Percentiles rank a stretch among this genome's conserved stretches.
Evolutionary conservation across 2,888 invertebrate species (phyloP).

Genomic region (Amorpha juglandis): DNA sequence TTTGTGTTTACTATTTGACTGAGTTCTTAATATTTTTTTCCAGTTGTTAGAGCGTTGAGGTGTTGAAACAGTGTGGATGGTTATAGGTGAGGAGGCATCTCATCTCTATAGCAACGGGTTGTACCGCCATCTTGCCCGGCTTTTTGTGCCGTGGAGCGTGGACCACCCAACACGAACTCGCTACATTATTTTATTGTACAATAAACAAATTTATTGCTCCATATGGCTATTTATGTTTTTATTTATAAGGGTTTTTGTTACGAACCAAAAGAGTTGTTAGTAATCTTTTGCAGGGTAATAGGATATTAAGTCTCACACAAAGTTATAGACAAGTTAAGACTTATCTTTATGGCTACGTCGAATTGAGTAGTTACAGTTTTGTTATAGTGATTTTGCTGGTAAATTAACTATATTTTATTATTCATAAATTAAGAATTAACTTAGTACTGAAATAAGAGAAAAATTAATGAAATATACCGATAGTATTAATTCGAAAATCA

Average conservation of each 20-base stretch:
- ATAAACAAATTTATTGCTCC: conserved; percentile 84
- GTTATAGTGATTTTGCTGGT: conserved; percentile 9
- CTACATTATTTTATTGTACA: conserved; percentile 83
- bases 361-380: conserved; percentile 14
- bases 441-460: neutral
- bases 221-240: conserved; percentile 82
- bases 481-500: no score
- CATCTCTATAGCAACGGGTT: conserved; percentile 64
- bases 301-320: conserved; percentile 45
- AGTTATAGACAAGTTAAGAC: conserved; percentile 36
- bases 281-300: conserved; percentile 64
- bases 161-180: conserved; percentile 80
- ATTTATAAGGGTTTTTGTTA: conserved; percentile 80
- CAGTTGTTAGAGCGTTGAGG: conserved; percentile 19
- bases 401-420: conserved; percentile 9
- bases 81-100: conserved; percentile 38
- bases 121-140: conserved; percentile 65
- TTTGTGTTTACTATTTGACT: neutral
- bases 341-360: conserved; percentile 31
- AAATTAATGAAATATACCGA: no score
- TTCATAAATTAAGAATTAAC: conserved; percentile 1
- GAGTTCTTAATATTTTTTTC: conserved; percentile 7
- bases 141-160: conserved; percentile 60
- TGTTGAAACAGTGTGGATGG: conserved; percentile 24
- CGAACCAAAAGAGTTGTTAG: conserved; percentile 60